Conservation (phyloP, 2,797 vertebrate genomes). For the Ptychadena robeensis region DNA sequence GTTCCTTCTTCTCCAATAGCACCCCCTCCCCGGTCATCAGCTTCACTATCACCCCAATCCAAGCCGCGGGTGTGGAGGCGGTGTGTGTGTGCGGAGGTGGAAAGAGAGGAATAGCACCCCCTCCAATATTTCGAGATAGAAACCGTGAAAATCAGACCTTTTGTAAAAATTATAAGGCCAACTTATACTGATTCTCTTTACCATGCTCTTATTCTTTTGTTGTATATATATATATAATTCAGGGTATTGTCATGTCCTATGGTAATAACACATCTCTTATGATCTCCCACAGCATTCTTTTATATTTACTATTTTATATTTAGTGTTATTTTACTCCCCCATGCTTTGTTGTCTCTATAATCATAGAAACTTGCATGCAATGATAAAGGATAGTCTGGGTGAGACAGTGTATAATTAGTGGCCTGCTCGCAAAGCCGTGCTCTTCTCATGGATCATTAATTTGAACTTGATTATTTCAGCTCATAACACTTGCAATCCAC, state of each 20-base stretch:
- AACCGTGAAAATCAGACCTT: too few species aligned
- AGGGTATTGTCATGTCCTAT: neutral
- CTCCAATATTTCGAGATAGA: too few species aligned
- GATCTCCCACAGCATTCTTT: neutral
- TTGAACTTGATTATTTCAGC: constrained; percentile 36
- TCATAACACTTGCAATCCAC: constrained; percentile 21
- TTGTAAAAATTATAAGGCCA: too few species aligned
- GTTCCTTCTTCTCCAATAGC: too few species aligned
- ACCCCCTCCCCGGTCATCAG: too few species aligned
- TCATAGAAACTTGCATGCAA: constrained; percentile 1
- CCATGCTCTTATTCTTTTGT: neutral
- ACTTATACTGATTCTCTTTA: too few species aligned
- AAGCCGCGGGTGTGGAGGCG: too few species aligned
- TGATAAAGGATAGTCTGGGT: constrained; percentile 39
- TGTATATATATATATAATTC: neutral
- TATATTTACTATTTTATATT: neutral
- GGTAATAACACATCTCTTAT: neutral
- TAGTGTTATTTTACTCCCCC: neutral
- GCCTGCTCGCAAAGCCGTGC: constrained; percentile 13
- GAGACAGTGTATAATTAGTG: constrained; percentile 46
- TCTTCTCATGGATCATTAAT: constrained; percentile 45
- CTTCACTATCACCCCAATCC: too few species aligned
- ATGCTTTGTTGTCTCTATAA: neutral
- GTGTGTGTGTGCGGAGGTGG: too few species aligned
- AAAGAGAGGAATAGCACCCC: too few species aligned